A percentile compares a stretch with the other conserved stretches of the same genome.
phyloP scores from a whole-genome alignment of 2,113 vertebrate species.

The Ageneiosus marmoratus region DNA sequence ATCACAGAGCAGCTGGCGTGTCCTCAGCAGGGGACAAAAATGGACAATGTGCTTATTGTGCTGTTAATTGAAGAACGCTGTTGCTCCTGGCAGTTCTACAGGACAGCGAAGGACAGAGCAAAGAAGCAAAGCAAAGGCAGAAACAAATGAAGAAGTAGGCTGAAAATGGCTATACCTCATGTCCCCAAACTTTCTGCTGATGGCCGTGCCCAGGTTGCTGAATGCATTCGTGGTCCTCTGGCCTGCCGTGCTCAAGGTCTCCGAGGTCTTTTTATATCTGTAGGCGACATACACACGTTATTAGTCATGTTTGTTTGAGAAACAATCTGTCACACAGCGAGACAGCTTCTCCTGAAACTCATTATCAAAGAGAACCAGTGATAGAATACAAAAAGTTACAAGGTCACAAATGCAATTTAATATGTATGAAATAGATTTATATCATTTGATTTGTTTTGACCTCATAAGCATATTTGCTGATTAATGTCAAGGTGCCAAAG shows the following conservation, averaged over 20 bases:
- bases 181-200: slow-evolving; percentile 92
- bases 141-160: background rate
- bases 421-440: background rate
- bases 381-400: background rate
- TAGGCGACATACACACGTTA: slow-evolving; percentile 27
- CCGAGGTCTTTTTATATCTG: slow-evolving; percentile 95
- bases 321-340: background rate
- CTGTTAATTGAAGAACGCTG: slow-evolving; percentile 9
- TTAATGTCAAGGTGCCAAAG: background rate
- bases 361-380: background rate
- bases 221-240: slow-evolving; percentile 92
- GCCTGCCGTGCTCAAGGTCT: slow-evolving; percentile 90
- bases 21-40: background rate
- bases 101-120: background rate
- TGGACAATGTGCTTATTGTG: background rate
- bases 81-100: background rate
- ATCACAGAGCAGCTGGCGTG: slow-evolving; percentile 2
- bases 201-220: slow-evolving; percentile 86
- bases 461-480: background rate
- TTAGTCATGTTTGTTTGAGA: background rate
- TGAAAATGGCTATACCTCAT: slow-evolving; percentile 82
- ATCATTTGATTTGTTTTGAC: background rate
- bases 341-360: background rate
- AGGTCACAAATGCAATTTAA: background rate
- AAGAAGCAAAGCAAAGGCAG: background rate